These are phyloP conservation scores for Orchesella flavescens DNA, from an alignment of 2,888 invertebrate species.

Conservation along the genomic window DNA sequence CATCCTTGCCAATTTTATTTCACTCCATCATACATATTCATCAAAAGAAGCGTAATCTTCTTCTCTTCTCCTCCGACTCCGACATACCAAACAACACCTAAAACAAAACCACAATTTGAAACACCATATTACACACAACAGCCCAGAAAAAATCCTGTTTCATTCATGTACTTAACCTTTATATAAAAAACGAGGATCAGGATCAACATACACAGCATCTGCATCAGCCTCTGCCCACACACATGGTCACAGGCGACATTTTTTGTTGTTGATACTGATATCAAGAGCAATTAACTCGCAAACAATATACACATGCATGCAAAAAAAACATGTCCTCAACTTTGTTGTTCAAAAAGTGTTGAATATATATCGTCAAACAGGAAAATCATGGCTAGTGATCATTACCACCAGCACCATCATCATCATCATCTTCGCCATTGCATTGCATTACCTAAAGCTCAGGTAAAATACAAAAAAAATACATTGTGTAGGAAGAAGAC, in stretches of 20 bases:
- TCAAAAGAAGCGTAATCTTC: background rate
- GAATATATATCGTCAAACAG: background rate
- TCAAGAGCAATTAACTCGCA: slow-evolving; percentile 35
- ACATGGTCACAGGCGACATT: slow-evolving; percentile 22
- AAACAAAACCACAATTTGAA: background rate
- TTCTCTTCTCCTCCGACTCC: no score
- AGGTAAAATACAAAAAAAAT: background rate
- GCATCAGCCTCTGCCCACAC: slow-evolving; percentile 54
- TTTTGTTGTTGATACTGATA: slow-evolving; percentile 35
- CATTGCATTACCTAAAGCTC: background rate
- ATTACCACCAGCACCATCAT: background rate
- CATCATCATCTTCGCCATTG: no score
- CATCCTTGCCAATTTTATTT: slow-evolving; percentile 35
- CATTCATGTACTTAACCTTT: slow-evolving; percentile 19
- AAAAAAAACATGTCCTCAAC: background rate
- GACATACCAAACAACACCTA: background rate
- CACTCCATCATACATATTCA: background rate
- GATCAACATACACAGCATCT: no score
- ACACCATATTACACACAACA: background rate
- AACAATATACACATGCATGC: background rate
- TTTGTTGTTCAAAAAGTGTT: background rate
- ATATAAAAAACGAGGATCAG: background rate
- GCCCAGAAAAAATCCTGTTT: slow-evolving; percentile 50
- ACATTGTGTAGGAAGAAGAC: slow-evolving; percentile 29
- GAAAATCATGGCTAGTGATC: slow-evolving; percentile 8